Evolutionary conservation across 2,888 invertebrate genomes (phyloP), one percentile per base, ranked within the genome.

Genomic region (Leucoma salicis): DNA sequence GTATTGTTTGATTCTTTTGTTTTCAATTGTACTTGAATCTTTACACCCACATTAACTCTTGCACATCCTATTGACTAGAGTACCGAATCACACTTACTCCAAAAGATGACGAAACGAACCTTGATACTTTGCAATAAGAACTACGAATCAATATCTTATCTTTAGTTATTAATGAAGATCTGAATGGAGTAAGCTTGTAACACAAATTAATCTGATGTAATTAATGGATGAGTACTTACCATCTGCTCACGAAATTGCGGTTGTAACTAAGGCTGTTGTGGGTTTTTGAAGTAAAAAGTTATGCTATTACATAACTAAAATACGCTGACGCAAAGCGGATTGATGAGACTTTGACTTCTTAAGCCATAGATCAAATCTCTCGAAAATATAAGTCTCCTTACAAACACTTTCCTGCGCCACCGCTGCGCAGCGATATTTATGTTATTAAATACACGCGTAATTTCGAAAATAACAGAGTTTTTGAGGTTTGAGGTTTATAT

Each of bases 31-130:
- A 66, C 66, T 35, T 12, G 32, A 43, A 43, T 44, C 43, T 38
- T 42, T 36, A 52, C 66, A 66, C 59, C 66, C 65, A 52, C 51
- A 53, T 42, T 37, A 38, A 49, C 53, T 41, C 57, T 66, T 61
- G 47, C 59, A 49, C 61, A 66, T 42, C 46, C 34, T 48, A 56
- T 49, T 52, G 51, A 58, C 46, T 35, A 42, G 39, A 47, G 28
- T 38, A 41, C 31, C 31, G 41, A 53, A 61, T 49, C 39, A 43
- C 31, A 46, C 11, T 41, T 14, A 14, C 16, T 16, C 3, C 33
- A 33, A 8, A 24, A 31, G 16, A 11, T 15, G 6, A 11, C 32
- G 28, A 52, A 51, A 45, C 34, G 13, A 34, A 49, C 52, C 24
- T 39, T 63, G 51, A 6, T 0, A 1, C 35, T 5, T 5, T 0